Base-by-base conservation (phyloP, 2,888 invertebrate species). In the Andrena trimmerana region DNA sequence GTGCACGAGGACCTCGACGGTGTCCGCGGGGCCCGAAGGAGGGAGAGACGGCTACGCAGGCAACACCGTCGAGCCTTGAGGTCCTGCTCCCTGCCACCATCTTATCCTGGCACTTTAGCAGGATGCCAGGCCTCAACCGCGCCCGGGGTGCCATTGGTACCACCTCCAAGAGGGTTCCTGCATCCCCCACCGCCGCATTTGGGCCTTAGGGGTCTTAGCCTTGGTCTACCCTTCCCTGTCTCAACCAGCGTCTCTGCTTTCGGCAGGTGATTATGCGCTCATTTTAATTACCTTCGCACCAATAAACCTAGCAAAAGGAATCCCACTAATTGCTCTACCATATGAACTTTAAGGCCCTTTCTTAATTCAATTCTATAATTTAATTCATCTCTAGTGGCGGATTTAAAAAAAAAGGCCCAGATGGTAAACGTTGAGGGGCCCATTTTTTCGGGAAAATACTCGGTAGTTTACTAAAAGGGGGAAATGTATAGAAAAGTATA, bases 171-270 rank as follows among this genome's bases (percentile, higher is more conserved):
- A 31, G 91, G 93, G 7, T 94, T 92, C 77, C 88, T 94, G 42
- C 94, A 93, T 77, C 94, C 93, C 60, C 94, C 94, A 2, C 94
- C 94, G 27, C 92, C 94, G 0, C 94, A 94, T 83, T 88, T 94
- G n/a, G 93, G 94, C 20, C 91, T 93, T 4, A 85, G 94, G 76
- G 93, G 94, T 24, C 93, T 94, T 65, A 94, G 93, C 78, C 90
- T 94, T 10, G 94, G 94, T 16, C 78, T 94, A 70, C 94, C 94
- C 24, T 94, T 94, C 86, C 94, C 94, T 42, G 94, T 94, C 54
- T 92, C 93, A 8, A 90, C 93, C 50, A 93, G 93, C 80, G 93
- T 93, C 48, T 94, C 94, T 57, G 94, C 93, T 75, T 94, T 94
- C 42, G 93, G 93, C 89, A 93, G 94, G 94, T 94, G 60, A 85